Percentiles rank a stretch among this genome's conserved stretches.
Conservation (phyloP, 2,113 vertebrate genomes). For the Pogona vitticeps region DNA sequence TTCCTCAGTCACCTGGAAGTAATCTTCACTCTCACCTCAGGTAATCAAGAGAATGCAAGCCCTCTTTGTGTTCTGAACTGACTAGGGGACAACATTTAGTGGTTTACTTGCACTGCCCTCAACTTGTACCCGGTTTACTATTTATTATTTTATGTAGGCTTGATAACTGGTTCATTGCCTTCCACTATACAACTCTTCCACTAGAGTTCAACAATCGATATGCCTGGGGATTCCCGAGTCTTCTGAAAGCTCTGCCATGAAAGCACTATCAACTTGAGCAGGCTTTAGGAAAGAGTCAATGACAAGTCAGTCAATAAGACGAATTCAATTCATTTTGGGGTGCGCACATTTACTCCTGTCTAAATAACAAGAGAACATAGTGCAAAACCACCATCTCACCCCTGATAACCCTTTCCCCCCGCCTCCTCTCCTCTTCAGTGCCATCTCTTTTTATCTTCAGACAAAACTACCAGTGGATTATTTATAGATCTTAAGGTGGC, state of each 20-base stretch:
- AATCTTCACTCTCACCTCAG: neutral
- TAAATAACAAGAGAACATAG: constrained; percentile 46
- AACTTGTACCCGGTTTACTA: constrained; percentile 3
- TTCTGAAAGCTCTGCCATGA: constrained; percentile 36
- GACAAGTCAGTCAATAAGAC: constrained; percentile 54
- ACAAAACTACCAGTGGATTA: constrained; percentile 62
- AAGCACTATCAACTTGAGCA: constrained; percentile 53
- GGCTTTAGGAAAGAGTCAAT: constrained; percentile 36
- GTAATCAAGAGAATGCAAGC: neutral
- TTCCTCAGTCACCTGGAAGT: neutral
- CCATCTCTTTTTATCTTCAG: constrained; percentile 62
- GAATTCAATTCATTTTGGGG: constrained; percentile 36
- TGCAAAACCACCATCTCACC: constrained; percentile 31
- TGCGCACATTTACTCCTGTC: constrained; percentile 46
- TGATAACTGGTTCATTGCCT: constrained; percentile 11
- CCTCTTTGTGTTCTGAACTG: neutral
- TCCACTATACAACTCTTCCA: constrained; percentile 41
- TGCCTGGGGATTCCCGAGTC: constrained; percentile 48
- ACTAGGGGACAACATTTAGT: neutral
- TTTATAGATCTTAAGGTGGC: constrained; percentile 63
- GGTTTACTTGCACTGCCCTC: neutral
- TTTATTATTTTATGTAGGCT: constrained; percentile 44
- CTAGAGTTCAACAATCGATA: constrained; percentile 51
- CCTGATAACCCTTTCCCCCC: neutral
- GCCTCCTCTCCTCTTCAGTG: constrained; percentile 38